Evolutionary conservation across 2,888 invertebrate species (phyloP).

Genomic region (Cataglyphis albicans): DNA sequence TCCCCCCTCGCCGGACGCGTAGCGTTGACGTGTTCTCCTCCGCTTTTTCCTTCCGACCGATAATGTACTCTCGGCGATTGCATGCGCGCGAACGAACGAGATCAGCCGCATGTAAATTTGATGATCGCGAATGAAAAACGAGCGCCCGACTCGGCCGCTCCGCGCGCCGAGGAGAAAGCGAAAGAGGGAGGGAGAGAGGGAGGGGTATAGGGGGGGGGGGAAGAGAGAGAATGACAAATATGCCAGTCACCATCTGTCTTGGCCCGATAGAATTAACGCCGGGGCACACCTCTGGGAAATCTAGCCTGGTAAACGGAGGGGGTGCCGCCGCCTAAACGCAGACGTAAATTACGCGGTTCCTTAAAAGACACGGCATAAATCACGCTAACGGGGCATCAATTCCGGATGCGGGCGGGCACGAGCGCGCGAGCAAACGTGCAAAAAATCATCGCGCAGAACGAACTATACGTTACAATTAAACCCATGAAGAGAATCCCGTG

Average conservation of each 20-base stretch:
- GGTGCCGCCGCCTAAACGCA: constrained; percentile 35
- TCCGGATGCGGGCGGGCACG: constrained; percentile 4
- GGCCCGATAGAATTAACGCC: constrained; percentile 56
- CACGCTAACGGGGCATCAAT: constrained; percentile 56
- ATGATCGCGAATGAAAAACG: constrained; percentile 52
- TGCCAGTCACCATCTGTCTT: constrained; percentile 52
- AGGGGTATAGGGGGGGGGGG: no score
- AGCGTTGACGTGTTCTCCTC: background rate
- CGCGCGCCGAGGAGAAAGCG: background rate
- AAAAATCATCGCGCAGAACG: constrained; percentile 53
- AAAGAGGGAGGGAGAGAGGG: no score
- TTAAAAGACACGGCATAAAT: constrained; percentile 55
- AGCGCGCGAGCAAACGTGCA: constrained; percentile 37
- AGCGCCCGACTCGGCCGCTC: constrained; percentile 26
- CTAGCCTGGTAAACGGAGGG: constrained; percentile 31
- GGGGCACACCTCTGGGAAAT: constrained; percentile 53
- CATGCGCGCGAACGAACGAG: constrained; percentile 35
- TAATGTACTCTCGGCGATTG: constrained; percentile 20
- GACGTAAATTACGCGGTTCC: constrained; percentile 56
- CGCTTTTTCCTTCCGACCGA: constrained; percentile 11
- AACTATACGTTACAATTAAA: constrained; percentile 57
- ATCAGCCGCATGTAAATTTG: constrained; percentile 51
- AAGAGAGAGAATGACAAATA: constrained; percentile 34
- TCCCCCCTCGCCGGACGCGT: background rate
- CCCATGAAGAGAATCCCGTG: constrained; percentile 49